Base-by-base conservation (phyloP, 2,113 vertebrate genomes). In the Euleptes europaea region DNA sequence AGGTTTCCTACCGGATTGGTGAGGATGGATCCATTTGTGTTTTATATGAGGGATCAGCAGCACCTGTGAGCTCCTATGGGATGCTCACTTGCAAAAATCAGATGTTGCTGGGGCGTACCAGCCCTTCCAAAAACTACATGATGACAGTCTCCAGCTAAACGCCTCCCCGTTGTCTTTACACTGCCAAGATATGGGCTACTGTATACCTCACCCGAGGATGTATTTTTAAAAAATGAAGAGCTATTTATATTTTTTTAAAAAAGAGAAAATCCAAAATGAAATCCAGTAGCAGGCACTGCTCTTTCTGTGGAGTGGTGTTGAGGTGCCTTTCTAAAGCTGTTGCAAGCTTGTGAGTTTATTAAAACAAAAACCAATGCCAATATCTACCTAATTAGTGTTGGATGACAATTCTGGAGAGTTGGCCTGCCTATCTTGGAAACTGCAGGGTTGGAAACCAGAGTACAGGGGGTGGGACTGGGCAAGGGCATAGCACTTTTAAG, bases 21-120 rank as follows among this genome's bases (percentile, higher is more conserved):
- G 97, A 98, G 89, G 97, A 98, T 0, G 98, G 97, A 6, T 98
- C 98, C 92, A 98, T 97, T 91, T 98, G 97, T 6, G 96, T 97
- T 3, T 88, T 98, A 1, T 98, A 98, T 0, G 97, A 98, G 74
- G 93, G 92, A 0, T 26, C 86, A 0, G 83, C 91, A 8, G 0
- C 87, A 0, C 57, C 95, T 5, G 84, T 83, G 15, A 31, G 95
- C 69, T 89, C 94, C 78, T 94, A 80, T 0, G 95, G 96, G 89
- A 92, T 96, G 72, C 94, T 96, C 38, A 97, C 89, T 92, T 98
- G 97, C 81, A 98, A 97, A 94, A 97, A 97, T 74, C 95, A 96
- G 84, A 88, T 97, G 87, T 91, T 97, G 93, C 73, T 97, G 82
- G 94, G 96, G 11, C 87, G 96, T 5, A 88, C 86, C 31, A 97